Conservation (phyloP, 2,113 vertebrate genomes). For the Mohoua ochrocephala region DNA sequence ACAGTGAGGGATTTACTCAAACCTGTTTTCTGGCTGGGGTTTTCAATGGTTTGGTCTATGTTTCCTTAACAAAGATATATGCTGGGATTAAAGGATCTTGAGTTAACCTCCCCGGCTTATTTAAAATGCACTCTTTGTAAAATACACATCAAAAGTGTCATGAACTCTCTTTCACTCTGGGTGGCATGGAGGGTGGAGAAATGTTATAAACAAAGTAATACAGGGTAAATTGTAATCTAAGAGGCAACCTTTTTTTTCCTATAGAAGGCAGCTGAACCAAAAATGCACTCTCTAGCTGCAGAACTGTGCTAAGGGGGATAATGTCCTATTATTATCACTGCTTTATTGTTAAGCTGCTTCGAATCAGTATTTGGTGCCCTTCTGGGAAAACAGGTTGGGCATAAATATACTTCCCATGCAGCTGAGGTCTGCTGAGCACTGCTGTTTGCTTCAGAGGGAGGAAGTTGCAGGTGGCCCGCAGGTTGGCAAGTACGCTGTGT, state of each 20-base stretch:
- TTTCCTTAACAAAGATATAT: slow-evolving; percentile 43
- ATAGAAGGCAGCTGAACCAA: slow-evolving; percentile 3
- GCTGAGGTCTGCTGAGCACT: neutral
- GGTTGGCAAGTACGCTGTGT: neutral
- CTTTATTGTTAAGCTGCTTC: neutral
- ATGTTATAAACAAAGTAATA: slow-evolving; percentile 25
- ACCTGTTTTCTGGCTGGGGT: neutral
- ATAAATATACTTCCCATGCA: neutral
- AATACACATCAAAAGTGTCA: slow-evolving; percentile 51
- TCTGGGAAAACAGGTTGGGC: slow-evolving; percentile 19
- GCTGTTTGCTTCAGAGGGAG: neutral
- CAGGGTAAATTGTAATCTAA: slow-evolving; percentile 11
- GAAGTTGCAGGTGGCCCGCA: neutral
- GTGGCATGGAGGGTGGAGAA: slow-evolving; percentile 11
- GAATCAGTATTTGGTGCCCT: neutral
- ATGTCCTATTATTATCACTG: neutral
- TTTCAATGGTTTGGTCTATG: slow-evolving; percentile 13
- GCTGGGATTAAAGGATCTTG: slow-evolving; percentile 47
- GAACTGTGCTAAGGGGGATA: neutral
- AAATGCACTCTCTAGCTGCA: neutral
- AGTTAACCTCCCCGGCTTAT: slow-evolving; percentile 15
- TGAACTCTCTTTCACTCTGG: slow-evolving; percentile 53
- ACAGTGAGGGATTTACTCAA: neutral
- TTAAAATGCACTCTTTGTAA: slow-evolving; percentile 50
- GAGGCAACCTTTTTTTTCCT: neutral